A percentile compares a stretch with the other conserved stretches of the same genome.
Evolutionary conservation across 2,888 invertebrate species (phyloP).

Genomic region (Criorhina ranunculi): DNA sequence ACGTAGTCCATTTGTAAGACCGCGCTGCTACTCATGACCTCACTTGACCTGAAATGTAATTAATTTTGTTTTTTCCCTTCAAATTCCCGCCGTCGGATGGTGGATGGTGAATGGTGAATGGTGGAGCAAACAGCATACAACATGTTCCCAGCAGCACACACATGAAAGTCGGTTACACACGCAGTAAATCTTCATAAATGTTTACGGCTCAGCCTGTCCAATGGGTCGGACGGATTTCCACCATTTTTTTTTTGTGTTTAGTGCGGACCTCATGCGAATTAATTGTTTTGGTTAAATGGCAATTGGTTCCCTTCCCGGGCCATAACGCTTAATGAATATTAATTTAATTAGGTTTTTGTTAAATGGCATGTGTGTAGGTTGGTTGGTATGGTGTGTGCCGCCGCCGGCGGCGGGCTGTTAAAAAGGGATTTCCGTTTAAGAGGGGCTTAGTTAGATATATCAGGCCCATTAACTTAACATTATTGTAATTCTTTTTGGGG

Average conservation of each 20-base stretch:
- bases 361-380: constrained; percentile 18
- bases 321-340: constrained; percentile 46
- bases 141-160: constrained; percentile 59
- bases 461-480: constrained; percentile 44
- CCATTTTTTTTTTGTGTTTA: constrained; percentile 40
- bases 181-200: constrained; percentile 75
- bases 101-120: constrained; percentile 8
- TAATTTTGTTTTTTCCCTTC: constrained; percentile 5
- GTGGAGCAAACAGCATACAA: constrained; percentile 21
- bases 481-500: not conserved
- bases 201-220: constrained; percentile 72
- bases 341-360: constrained; percentile 33
- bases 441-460: not conserved
- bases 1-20: constrained; percentile 58
- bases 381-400: not conserved
- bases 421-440: constrained; percentile 26
- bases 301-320: constrained; percentile 26
- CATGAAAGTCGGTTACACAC: constrained; percentile 65
- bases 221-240: constrained; percentile 58
- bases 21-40: constrained; percentile 54
- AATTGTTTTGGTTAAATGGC: constrained; percentile 51
- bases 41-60: constrained; percentile 56
- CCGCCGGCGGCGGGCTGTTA: not conserved
- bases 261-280: constrained; percentile 48
- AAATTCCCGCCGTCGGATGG: not conserved